Evolutionary conservation across 2,888 invertebrate genomes (phyloP), one percentile per base, ranked within the genome.

Genomic region (Plebejus argus): DNA sequence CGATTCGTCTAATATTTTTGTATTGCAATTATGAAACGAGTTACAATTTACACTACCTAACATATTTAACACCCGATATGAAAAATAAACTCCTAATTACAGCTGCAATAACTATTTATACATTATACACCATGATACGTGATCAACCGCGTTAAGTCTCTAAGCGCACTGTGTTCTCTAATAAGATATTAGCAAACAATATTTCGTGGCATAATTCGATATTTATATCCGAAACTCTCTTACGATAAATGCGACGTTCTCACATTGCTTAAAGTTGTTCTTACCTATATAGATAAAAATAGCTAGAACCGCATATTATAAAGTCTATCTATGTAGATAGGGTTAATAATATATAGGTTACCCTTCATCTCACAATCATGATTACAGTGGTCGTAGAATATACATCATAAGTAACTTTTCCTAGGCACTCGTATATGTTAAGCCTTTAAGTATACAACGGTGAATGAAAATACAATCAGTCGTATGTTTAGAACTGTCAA

Each of bases 81-180:
- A 94, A 94, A 94, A 94, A 93, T 94, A 94, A 94, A 93, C 92
- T 88, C 91, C 93, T 94, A 93, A 93, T 91, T 94, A 93, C 92
- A 91, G 93, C 90, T 91, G 94, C 93, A 93, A 92, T 93, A 94
- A 93, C 92, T 94, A 94, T 93, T 93, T 94, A 92, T 93, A 93
- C 92, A 93, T 93, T 93, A 91, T 91, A 92, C 86, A 90, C 88
- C 90, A 89, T 87, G 88, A 88, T 81, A 81, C 88, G 88, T 87
- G 88, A 90, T 85, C 86, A 86, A 84, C 87, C 86, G 90, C 89
- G 85, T 88, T 88, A 88, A 86, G 85, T 88, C 87, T 89, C 91
- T 90, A 92, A 93, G 93, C 93, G 92, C 90, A 91, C 87, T 90
- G 91, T 87, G 88, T 86, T 87, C 85, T 84, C 84, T 87, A 86